A percentile compares a stretch with the other conserved stretches of the same genome.
Conservation (phyloP, 2,888 invertebrate genomes). For the Xanthorhoe spadicearia region DNA sequence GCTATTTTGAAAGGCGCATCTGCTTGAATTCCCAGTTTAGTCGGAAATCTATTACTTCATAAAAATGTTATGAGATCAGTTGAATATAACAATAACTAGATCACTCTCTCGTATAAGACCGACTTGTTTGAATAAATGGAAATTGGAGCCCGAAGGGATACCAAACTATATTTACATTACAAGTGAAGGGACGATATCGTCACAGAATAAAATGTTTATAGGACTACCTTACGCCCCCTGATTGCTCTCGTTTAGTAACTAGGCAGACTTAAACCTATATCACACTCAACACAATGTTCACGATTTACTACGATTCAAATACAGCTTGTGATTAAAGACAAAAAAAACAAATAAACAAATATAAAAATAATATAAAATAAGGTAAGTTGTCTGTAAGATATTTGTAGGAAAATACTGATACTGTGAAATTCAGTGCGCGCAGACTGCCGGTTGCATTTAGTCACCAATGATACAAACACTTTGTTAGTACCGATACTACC, state of each 20-base stretch:
- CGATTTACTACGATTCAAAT: no score
- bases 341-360: no score
- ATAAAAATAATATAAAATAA: no score
- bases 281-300: no score
- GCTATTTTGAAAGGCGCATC: not conserved
- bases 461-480: not conserved
- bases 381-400: no score
- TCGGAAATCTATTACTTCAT: not conserved
- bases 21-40: not conserved
- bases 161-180: not conserved
- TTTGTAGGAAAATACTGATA: no score
- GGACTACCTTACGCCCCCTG: not conserved
- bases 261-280: not conserved
- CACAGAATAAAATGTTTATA: not conserved
- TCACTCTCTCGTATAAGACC: not conserved
- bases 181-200: not conserved
- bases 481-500: not conserved
- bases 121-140: not conserved
- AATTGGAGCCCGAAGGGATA: not conserved
- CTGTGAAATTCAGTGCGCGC: no score
- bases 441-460: no score
- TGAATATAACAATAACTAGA: not conserved
- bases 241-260: not conserved
- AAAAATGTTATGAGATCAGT: not conserved
- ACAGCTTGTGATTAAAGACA: no score